Evolutionary conservation across 2,888 invertebrate genomes (phyloP).

Genomic region (Endotricha flammealis): DNA sequence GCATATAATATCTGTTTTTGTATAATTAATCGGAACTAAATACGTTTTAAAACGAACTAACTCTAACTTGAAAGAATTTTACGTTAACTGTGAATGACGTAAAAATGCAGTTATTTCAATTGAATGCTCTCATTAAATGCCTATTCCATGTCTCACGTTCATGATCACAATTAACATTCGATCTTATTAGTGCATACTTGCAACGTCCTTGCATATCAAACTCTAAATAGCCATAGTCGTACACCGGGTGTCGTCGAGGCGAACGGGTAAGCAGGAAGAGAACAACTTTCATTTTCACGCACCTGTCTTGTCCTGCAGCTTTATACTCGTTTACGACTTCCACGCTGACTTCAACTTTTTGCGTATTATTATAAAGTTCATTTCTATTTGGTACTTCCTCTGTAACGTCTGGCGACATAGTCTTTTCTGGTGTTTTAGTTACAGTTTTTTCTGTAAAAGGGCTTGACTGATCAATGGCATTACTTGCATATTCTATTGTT

Average conservation of each 20-base stretch:
- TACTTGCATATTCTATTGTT: not conserved
- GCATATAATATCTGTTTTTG: too few relatives aligned
- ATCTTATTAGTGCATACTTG: conserved; percentile 22
- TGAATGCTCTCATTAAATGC: not conserved
- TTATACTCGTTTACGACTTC: conserved; percentile 37
- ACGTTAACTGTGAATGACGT: too few relatives aligned
- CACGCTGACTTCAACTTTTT: conserved; percentile 29
- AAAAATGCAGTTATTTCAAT: not conserved
- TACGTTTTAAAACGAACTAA: too few relatives aligned
- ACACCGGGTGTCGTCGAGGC: conserved; percentile 52
- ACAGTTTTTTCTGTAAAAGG: conserved; percentile 1
- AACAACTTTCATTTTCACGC: conserved; percentile 77
- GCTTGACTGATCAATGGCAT: too few relatives aligned
- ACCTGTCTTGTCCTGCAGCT: conserved; percentile 69
- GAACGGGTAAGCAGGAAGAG: conserved; percentile 71
- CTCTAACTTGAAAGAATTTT: too few relatives aligned
- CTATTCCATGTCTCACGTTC: conserved; percentile 7
- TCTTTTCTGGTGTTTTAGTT: conserved; percentile 7
- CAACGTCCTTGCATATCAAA: conserved; percentile 30
- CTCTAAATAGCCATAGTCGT: conserved; percentile 37
- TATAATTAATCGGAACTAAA: too few relatives aligned
- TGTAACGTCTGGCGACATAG: not conserved
- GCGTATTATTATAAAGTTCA: conserved; percentile 1
- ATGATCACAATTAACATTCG: conserved; percentile 14
- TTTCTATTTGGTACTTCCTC: conserved; percentile 1